phyloP scores from a whole-genome alignment of 2,113 vertebrate species.

The Sapajus apella region DNA sequence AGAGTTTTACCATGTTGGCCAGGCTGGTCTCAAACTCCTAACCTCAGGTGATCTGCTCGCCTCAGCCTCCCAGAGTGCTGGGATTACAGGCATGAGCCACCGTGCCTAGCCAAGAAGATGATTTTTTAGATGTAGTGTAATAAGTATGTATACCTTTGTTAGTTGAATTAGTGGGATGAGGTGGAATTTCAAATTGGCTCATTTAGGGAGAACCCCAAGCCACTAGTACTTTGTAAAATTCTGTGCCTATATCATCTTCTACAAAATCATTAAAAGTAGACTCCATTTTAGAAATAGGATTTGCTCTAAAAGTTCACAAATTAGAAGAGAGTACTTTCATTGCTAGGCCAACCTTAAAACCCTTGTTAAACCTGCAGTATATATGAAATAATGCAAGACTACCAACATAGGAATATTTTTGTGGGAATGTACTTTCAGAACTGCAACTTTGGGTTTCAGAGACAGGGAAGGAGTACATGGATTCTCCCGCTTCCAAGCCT shows the following conservation, averaged over 20 bases:
- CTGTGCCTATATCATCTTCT: background rate
- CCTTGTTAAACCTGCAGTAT: background rate
- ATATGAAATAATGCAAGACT: constrained; percentile 22
- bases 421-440: background rate
- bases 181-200: background rate
- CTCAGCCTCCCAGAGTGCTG: too few species aligned
- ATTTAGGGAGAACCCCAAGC: background rate
- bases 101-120: background rate
- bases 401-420: background rate
- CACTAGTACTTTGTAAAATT: background rate
- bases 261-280: constrained; percentile 16
- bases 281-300: constrained; percentile 18
- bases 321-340: constrained; percentile 11
- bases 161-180: background rate
- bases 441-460: background rate
- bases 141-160: background rate
- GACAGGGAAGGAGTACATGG: background rate
- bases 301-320: constrained; percentile 5
- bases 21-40: too few species aligned
- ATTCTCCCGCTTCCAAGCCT: background rate
- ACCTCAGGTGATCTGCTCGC: too few species aligned
- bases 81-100: too few species aligned
- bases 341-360: background rate
- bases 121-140: background rate
- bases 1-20: too few species aligned